Evolutionary conservation across 2,797 vertebrate genomes (phyloP).

Genomic region (Heterohyrax brucei): DNA sequence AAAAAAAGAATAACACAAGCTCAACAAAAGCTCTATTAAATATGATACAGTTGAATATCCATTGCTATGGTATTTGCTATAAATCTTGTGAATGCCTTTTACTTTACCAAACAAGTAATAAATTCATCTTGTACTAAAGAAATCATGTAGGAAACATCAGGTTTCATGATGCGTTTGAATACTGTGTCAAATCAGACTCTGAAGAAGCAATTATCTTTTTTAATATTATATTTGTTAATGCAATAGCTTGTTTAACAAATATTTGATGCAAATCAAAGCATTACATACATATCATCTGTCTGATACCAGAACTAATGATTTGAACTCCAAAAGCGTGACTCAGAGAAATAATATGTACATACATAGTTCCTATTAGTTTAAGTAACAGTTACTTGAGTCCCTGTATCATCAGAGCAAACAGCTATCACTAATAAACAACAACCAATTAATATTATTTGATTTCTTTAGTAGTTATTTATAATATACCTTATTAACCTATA

Average conservation of each 20-base stretch:
- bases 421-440: background rate
- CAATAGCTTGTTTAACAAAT: background rate
- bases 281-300: slow-evolving; percentile 54
- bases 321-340: background rate
- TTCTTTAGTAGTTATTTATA: background rate
- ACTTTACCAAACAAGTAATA: slow-evolving; percentile 87
- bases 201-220: slow-evolving; percentile 73
- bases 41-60: slow-evolving; percentile 81
- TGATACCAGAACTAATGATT: slow-evolving; percentile 27
- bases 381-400: slow-evolving; percentile 69
- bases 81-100: slow-evolving; percentile 88
- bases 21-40: slow-evolving; percentile 88
- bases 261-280: slow-evolving; percentile 68
- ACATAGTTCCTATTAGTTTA: slow-evolving; percentile 60
- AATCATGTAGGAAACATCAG: slow-evolving; percentile 74
- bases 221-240: slow-evolving; percentile 73
- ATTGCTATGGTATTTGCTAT: slow-evolving; percentile 84
- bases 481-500: background rate
- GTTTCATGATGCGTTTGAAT: slow-evolving; percentile 79
- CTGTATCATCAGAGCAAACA: slow-evolving; percentile 58
- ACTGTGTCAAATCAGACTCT: slow-evolving; percentile 72
- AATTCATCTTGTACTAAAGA: slow-evolving; percentile 84
- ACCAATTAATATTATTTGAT: background rate
- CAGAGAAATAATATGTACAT: slow-evolving; percentile 50
- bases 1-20: slow-evolving; percentile 89